Evolutionary conservation across 92 coral and sea anemone species (phyloP).

Genomic region (Siderastrea siderea): DNA sequence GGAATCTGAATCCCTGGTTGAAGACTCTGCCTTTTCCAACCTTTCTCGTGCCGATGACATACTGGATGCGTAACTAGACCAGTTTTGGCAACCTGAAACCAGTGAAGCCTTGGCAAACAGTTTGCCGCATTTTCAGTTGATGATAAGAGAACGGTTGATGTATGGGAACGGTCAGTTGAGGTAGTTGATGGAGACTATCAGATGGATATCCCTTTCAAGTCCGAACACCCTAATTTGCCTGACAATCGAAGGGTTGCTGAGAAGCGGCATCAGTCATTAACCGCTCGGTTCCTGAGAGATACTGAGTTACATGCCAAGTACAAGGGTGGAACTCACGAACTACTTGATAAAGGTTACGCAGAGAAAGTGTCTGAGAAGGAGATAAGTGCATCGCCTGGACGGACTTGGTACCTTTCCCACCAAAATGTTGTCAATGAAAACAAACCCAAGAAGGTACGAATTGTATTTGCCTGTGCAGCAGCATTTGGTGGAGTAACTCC

Average conservation of each 20-base stretch:
- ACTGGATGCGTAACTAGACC: constrained; percentile 2
- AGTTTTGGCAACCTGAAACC: constrained; percentile 38
- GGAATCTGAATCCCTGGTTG: constrained; percentile 8
- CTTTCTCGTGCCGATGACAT: neutral
- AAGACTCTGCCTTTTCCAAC: constrained; percentile 26
- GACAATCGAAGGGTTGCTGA: constrained; percentile 48
- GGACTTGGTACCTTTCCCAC: constrained; percentile 26
- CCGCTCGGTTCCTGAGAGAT: constrained; percentile 34
- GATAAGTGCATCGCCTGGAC: constrained; percentile 1
- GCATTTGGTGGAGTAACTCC: constrained; percentile 38
- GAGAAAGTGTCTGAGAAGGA: constrained; percentile 41
- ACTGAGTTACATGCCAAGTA: constrained; percentile 34
- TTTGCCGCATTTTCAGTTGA: constrained; percentile 36
- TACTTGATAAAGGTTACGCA: constrained; percentile 51
- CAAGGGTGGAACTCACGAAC: constrained; percentile 51
- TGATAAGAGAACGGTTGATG: constrained; percentile 29
- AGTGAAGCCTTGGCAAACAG: constrained; percentile 23
- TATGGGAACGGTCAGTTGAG: constrained; percentile 5
- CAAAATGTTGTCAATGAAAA: constrained; percentile 52
- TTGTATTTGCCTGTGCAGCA: constrained; percentile 71
- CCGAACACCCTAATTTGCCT: constrained; percentile 34
- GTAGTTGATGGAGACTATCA: constrained; percentile 34
- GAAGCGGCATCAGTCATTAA: constrained; percentile 51
- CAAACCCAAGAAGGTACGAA: constrained; percentile 65
- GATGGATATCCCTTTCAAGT: constrained; percentile 43